These are phyloP conservation scores for Pocillopora meandrina DNA, from an alignment of 92 coral and sea anemone genomes.

Conservation along the genomic window DNA sequence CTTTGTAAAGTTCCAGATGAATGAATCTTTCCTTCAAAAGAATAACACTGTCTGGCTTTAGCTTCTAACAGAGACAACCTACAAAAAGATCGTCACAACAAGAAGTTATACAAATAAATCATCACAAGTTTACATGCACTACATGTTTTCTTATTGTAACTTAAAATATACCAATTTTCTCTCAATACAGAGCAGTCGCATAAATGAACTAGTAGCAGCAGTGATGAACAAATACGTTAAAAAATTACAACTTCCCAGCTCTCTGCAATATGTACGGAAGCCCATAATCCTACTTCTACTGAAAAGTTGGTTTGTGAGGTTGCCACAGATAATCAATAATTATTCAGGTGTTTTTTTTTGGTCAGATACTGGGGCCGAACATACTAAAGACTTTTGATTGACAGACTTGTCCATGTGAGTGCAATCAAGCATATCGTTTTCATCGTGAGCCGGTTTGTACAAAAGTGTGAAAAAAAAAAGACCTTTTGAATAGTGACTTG, in stretches of 20 bases:
- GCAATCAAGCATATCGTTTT: too few relatives aligned
- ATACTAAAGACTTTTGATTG: too few relatives aligned
- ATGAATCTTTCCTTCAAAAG: neutral
- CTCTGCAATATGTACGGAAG: neutral
- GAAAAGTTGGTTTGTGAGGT: too few relatives aligned
- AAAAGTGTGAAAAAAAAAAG: too few relatives aligned
- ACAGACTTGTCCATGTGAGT: too few relatives aligned
- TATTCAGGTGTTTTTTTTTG: too few relatives aligned
- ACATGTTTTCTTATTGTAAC: neutral
- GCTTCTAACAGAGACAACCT: conserved; percentile 24
- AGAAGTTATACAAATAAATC: neutral
- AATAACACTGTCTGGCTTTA: conserved; percentile 9
- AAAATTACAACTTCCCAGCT: too few relatives aligned
- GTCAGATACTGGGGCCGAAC: too few relatives aligned
- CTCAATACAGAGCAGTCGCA: neutral
- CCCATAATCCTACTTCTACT: neutral
- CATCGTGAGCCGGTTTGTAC: too few relatives aligned
- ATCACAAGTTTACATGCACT: too few relatives aligned
- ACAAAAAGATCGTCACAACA: neutral
- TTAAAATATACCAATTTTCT: neutral
- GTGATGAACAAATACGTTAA: neutral
- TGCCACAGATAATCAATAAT: neutral
- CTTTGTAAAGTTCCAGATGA: neutral
- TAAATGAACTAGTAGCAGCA: neutral
- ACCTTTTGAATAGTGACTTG: too few relatives aligned